These are phyloP conservation scores for Campylomormyrus numenius DNA, from an alignment of 2,113 vertebrate species.

Conservation along the genomic window DNA sequence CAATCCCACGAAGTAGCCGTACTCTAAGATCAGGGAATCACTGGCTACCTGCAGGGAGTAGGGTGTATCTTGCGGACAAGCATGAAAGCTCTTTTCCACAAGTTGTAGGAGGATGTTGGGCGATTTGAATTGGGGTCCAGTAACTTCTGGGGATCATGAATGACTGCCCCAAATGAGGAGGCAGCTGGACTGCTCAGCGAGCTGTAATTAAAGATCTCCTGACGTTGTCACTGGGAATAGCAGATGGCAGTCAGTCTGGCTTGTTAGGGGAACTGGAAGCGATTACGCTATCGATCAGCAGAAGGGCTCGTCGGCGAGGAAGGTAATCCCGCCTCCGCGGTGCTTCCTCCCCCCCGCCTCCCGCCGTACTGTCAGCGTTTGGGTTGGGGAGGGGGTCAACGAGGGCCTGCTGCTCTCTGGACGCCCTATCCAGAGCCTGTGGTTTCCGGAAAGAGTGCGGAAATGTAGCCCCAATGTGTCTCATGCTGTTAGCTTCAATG, in stretches of 20 bases:
- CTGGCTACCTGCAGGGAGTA: not conserved
- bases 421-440: not conserved
- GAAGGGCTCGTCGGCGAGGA: not conserved
- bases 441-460: not conserved
- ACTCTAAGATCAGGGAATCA: not conserved
- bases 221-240: constrained; percentile 22
- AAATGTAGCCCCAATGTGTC: not conserved
- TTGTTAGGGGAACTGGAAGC: constrained; percentile 30
- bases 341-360: constrained; percentile 10
- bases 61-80: not conserved
- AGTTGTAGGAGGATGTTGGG: not conserved
- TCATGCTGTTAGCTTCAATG: not conserved
- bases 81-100: not conserved
- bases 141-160: constrained; percentile 13
- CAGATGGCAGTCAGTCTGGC: constrained; percentile 23
- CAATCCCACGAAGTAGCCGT: not conserved
- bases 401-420: not conserved
- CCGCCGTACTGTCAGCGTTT: not conserved
- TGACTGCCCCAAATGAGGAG: not conserved
- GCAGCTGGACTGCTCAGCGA: not conserved
- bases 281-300: constrained; percentile 36
- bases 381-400: not conserved
- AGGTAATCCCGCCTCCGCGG: constrained; percentile 11
- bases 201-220: constrained; percentile 25
- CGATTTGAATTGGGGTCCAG: not conserved